Percentiles rank a stretch among this genome's conserved stretches.
Conservation (phyloP, 1,140 invertebrate genomes). For the Drosophila lacteicornis region DNA sequence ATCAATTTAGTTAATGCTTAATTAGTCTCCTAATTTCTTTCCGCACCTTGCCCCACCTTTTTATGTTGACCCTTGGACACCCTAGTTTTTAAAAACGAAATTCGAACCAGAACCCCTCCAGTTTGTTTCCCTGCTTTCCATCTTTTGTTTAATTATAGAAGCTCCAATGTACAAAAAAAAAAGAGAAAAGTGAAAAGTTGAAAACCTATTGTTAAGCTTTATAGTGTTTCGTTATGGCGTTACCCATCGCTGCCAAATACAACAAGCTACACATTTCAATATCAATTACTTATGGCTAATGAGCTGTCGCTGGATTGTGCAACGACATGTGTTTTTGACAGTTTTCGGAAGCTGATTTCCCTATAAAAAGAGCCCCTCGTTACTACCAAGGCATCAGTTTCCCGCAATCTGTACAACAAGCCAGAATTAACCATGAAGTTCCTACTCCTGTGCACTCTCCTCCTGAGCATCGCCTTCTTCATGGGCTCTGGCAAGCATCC, state of each 20-base stretch:
- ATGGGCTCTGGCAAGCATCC: slow-evolving; percentile 48
- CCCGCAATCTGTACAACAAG: slow-evolving; percentile 29
- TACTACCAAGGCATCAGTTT: slow-evolving; percentile 30
- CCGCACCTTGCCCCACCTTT: slow-evolving; percentile 6
- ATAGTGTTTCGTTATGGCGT: slow-evolving; percentile 42
- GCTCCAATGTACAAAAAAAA: slow-evolving; percentile 47
- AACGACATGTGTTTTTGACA: slow-evolving; percentile 48
- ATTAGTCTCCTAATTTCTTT: slow-evolving; percentile 9
- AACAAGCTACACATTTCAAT: slow-evolving; percentile 44
- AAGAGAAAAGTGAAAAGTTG: slow-evolving; percentile 19
- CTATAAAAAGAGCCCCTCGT: slow-evolving; percentile 40
- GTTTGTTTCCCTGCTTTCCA: slow-evolving; percentile 11
- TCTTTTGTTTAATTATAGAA: slow-evolving; percentile 67
- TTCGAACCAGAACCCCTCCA: slow-evolving; percentile 20
- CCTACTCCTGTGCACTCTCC: slow-evolving; percentile 34
- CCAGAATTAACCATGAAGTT: slow-evolving; percentile 54
- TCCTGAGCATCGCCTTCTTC: slow-evolving; percentile 48
- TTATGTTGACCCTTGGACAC: slow-evolving; percentile 35
- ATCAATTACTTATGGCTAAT: slow-evolving; percentile 42
- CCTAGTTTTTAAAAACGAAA: slow-evolving; percentile 57
- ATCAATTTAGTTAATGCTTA: slow-evolving; percentile 55
- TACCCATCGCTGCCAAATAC: slow-evolving; percentile 57
- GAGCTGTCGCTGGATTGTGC: slow-evolving; percentile 18
- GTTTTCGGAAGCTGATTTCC: neutral
- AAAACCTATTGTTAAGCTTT: slow-evolving; percentile 56